Percentiles rank a stretch among this genome's conserved stretches.
Conservation (phyloP, 2,797 vertebrate genomes). For the Eleutherodactylus coqui region DNA sequence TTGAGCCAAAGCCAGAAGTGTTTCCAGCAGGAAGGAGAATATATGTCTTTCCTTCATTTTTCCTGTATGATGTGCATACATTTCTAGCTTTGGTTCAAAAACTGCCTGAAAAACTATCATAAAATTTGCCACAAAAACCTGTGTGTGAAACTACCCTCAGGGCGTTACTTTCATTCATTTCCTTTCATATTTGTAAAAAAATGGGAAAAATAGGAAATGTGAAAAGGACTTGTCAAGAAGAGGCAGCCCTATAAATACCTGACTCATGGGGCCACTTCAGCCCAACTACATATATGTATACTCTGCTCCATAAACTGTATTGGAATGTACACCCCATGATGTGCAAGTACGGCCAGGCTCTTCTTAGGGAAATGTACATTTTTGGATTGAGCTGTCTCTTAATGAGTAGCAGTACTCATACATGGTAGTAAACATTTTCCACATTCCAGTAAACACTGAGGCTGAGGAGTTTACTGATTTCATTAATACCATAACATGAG, state of each 20-base stretch:
- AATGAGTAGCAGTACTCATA: constrained; percentile 49
- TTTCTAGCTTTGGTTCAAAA: too few relatives aligned
- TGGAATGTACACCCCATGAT: not conserved
- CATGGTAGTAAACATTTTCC: constrained; percentile 66
- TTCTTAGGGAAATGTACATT: not conserved
- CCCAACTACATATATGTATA: not conserved
- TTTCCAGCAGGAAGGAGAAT: too few relatives aligned
- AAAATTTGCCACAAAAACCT: too few relatives aligned
- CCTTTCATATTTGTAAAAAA: too few relatives aligned
- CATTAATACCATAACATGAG: constrained; percentile 63
- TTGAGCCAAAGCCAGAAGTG: too few relatives aligned
- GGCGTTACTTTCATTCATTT: too few relatives aligned
- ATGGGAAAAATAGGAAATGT: too few relatives aligned
- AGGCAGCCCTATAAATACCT: not conserved
- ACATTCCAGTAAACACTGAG: constrained; percentile 64
- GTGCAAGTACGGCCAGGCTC: not conserved
- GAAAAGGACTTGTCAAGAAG: not conserved
- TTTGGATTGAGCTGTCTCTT: not conserved
- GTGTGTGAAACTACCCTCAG: too few relatives aligned
- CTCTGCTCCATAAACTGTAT: not conserved
- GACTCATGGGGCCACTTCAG: not conserved
- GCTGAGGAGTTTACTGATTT: constrained; percentile 63
- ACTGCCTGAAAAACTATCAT: too few relatives aligned
- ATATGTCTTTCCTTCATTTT: too few relatives aligned
- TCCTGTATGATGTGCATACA: too few relatives aligned